Evolutionary conservation across 2,888 invertebrate genomes (phyloP).

Genomic region (Agapostemon virescens): DNA sequence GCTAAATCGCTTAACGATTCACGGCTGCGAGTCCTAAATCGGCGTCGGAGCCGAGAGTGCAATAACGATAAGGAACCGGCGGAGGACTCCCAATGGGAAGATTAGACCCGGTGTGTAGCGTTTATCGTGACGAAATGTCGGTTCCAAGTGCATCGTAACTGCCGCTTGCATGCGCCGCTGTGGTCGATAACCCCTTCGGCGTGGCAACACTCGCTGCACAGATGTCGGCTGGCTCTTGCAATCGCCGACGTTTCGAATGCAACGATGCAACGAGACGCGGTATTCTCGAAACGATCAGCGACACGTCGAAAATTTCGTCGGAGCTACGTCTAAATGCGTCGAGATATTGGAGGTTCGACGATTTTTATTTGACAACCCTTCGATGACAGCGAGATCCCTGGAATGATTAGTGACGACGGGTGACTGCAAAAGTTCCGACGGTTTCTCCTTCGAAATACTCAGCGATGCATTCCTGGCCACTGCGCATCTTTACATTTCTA

Average conservation of each 20-base stretch:
- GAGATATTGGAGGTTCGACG: neutral
- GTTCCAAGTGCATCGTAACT: conserved; percentile 42
- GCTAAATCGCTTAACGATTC: conserved; percentile 52
- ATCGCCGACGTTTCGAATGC: neutral
- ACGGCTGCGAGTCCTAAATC: conserved; percentile 25
- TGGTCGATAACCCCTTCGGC: conserved; percentile 37
- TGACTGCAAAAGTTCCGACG: neutral
- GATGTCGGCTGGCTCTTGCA: neutral
- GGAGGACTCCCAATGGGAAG: conserved; percentile 30
- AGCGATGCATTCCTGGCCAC: neutral
- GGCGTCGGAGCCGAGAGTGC: conserved; percentile 17
- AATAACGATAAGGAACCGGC: conserved; percentile 53
- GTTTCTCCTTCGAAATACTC: neutral
- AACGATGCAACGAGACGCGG: neutral
- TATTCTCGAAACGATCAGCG: neutral
- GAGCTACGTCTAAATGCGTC: conserved; percentile 1
- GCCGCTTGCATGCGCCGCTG: conserved; percentile 30
- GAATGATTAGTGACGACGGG: conserved; percentile 5
- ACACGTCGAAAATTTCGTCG: conserved; percentile 5
- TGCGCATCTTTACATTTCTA: neutral
- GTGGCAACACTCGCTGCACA: conserved; percentile 11
- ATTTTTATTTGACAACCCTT: conserved; percentile 5
- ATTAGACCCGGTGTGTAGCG: conserved; percentile 34
- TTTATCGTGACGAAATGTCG: conserved; percentile 46
- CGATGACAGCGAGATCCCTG: conserved; percentile 2